Base-by-base conservation (phyloP, 1,140 invertebrate species). In the Magallana angulata region DNA sequence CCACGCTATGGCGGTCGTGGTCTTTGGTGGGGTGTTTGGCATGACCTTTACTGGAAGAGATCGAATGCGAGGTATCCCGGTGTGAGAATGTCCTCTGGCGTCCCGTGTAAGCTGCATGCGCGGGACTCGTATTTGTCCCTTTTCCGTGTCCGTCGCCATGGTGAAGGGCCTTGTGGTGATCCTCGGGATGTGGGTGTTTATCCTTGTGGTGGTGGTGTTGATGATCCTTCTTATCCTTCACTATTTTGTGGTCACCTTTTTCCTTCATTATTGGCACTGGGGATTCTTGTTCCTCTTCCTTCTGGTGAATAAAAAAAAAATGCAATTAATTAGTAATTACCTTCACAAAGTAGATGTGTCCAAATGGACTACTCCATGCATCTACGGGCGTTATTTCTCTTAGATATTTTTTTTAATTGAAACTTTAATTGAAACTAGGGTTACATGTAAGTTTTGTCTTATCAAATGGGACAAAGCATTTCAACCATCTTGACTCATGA, bases 1-100 rank as follows among this genome's bases (percentile, higher is more conserved):
- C 90, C 8, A 89, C 83, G 87, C 91, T 91, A 48, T 90, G 58
- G 60, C 80, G 89, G 24, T 91, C 91, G n/a, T 84, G 88, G 0
- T 90, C 88, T 24, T 91, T 87, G n/a, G 86, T 36, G 1, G 36
- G 57, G 12, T 84, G 82, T 30, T 85, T 85, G 18, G 64, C 57
- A 16, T 88, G 87, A 36, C n/a, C 87, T 88, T 88, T 88, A 59
- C 83, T 84, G 11, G 86, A 87, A 11, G 62, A 82, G 5, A 89
- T 84, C 24, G 88, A 89, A 82, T 89, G 88, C 8, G 88, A 71
- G 14, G 88, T 89, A 58, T 89, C 88, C 18, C 83, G 82, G 30
- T 87, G 82, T 57, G 87, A 90, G 30, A 57, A 68, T 59, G 86
- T 36, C 57, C 91, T 85, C 24, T 85, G 89, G 14, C 91, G 85